Evolutionary conservation across 2,113 vertebrate genomes (phyloP), one percentile per base, ranked within the genome.

Genomic region (Polypterus bichir): DNA sequence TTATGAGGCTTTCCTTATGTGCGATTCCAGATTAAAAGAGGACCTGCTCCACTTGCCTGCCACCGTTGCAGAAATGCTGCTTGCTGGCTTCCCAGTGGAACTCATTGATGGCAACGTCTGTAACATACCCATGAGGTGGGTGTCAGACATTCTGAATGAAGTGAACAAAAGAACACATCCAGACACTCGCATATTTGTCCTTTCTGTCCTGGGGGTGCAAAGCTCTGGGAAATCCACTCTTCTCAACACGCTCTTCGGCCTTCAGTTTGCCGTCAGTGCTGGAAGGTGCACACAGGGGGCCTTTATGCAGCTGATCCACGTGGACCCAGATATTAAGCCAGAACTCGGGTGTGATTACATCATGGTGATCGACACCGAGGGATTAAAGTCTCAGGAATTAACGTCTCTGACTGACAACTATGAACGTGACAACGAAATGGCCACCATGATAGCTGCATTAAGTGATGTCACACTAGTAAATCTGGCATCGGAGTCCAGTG

Each of bases 151-250:
- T 9, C 68, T 86, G 57, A 71, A 64, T 47, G 62, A 76, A 48
- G 67, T 86, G 11, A 76, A 80, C 0, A 4, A 44, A 2, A 81
- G 65, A 27, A 54, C 68, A 44, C 66, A 80, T 47, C 70, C 70
- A 10, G 67, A 77, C 27, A 66, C 68, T 57, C 72, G 68, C 3
- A 66, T 86, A 47, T 70, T 77, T 51, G 79, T 87, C 8, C 57
- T 86, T 9, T 81, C 81, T 0, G 69, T 76, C 0, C 64, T 86
- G 49, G 81, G 80, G 0, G 68, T 75, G 2, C 80, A 83, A 0
- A 83, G 81, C 66, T 84, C 83, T 0, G 84, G 84, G 27, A 86
- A 84, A 54, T 86, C 82, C 67, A 86, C 83, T 0, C 77, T 87
- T 1, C 80, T 86, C 44, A 87, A 87, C 63, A 82, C 81, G 48